phyloP scores from a whole-genome alignment of 2,113 vertebrate species.

The Apaloderma vittatum region DNA sequence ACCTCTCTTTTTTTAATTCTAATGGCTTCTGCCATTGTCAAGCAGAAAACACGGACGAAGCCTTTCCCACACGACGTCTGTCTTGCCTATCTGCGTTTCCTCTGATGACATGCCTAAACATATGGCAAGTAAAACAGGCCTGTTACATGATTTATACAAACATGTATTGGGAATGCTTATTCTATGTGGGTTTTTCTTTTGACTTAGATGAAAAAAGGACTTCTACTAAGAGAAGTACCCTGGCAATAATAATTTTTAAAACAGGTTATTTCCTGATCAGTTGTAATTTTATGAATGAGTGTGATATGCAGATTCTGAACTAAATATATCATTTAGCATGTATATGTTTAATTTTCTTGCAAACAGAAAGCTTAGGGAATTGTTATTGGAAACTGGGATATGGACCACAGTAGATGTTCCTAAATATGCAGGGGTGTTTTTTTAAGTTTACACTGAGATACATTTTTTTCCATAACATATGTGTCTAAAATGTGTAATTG shows the following conservation, averaged over 20 bases:
- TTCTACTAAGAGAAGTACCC: background rate
- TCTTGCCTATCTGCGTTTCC: background rate
- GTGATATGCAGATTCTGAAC: background rate
- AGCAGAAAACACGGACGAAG: background rate
- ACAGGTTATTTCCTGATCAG: background rate
- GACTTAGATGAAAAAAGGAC: background rate
- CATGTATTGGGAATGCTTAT: background rate
- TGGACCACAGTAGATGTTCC: background rate
- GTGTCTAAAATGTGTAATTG: background rate
- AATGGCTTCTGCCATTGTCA: background rate
- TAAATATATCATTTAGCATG: background rate
- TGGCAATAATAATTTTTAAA: background rate
- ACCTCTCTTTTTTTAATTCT: background rate
- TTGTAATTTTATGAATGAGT: background rate
- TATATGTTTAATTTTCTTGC: background rate
- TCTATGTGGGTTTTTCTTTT: background rate
- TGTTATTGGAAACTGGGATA: background rate
- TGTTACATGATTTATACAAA: background rate
- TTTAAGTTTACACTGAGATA: background rate
- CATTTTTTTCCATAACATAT: background rate
- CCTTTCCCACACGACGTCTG: fast-evolving
- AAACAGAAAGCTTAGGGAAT: background rate
- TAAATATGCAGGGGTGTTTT: background rate
- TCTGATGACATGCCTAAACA: background rate
- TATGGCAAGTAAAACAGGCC: background rate